phyloP scores from a whole-genome alignment of 2,888 invertebrate genomes.

The Drosophila ezoana region DNA sequence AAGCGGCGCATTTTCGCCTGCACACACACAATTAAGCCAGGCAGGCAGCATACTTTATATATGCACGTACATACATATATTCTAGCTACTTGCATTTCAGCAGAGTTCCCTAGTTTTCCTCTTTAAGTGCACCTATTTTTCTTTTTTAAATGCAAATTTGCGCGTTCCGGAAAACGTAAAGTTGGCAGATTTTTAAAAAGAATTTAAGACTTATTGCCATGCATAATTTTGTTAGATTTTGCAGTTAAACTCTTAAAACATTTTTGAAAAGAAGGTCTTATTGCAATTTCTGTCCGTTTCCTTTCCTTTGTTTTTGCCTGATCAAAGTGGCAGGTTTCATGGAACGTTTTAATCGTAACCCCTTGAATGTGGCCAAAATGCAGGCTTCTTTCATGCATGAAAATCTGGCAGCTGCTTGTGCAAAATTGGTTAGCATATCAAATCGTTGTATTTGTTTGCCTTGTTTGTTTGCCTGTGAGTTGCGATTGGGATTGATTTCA shows the following conservation, averaged over 20 bases:
- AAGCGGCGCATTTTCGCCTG: conserved; percentile 13
- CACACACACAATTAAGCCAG: conserved; percentile 19
- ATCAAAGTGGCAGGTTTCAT: conserved; percentile 1
- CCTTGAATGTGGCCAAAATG: conserved; percentile 28
- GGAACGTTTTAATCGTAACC: conserved; percentile 2
- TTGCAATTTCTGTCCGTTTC: too few species aligned
- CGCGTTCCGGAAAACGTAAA: not conserved
- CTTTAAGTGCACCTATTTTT: not conserved
- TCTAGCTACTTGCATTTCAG: conserved; percentile 1
- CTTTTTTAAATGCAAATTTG: conserved; percentile 16
- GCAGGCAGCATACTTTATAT: not conserved
- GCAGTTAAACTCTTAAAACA: too few species aligned
- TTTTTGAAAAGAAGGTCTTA: too few species aligned
- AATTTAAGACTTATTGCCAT: not conserved
- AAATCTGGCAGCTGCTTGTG: conserved; percentile 43
- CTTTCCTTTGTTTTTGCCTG: not conserved
- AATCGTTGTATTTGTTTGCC: conserved; percentile 42
- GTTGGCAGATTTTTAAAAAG: conserved; percentile 1
- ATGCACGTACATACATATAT: conserved; percentile 14
- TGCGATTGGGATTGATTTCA: conserved; percentile 26
- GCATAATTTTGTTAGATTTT: conserved; percentile 1
- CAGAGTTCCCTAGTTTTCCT: not conserved
- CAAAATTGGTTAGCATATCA: conserved; percentile 54
- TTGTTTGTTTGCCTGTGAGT: conserved; percentile 32
- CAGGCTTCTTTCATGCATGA: conserved; percentile 41